phyloP scores from a whole-genome alignment of 2,797 vertebrate species.

The Tarsius wallacei region DNA sequence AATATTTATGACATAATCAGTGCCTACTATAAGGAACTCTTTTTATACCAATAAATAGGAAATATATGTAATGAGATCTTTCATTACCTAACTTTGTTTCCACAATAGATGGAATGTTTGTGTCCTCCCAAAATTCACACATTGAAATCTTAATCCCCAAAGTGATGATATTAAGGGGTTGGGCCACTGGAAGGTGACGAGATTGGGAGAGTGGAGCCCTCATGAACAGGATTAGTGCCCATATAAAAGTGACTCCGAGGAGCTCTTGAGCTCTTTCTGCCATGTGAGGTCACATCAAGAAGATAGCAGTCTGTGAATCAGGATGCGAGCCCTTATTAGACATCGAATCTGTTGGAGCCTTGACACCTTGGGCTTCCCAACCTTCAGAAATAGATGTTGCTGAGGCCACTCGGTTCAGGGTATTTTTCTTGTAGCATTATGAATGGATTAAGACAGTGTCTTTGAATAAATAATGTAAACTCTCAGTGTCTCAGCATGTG shows the following conservation, averaged over 20 bases:
- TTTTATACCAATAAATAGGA: slow-evolving; percentile 33
- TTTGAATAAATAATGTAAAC: neutral
- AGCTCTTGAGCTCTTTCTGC: neutral
- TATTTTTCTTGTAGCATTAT: neutral
- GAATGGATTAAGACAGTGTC: neutral
- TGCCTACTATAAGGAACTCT: neutral
- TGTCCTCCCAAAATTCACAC: neutral
- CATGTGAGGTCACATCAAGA: neutral
- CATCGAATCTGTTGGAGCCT: neutral
- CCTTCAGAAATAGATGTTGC: neutral
- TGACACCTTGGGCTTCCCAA: neutral
- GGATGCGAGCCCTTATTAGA: neutral
- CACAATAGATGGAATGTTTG: neutral
- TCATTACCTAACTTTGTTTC: neutral
- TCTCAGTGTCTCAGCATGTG: neutral
- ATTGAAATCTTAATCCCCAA: neutral
- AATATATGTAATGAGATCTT: neutral
- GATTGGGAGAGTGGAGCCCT: neutral
- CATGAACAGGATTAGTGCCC: neutral
- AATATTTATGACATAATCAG: neutral
- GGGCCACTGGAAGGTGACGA: neutral
- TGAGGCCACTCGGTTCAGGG: neutral
- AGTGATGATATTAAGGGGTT: neutral
- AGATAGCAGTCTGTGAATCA: neutral
- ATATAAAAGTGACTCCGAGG: neutral